Base-by-base conservation (phyloP, 2,113 vertebrate species). In the Alexandromys fortis region DNA sequence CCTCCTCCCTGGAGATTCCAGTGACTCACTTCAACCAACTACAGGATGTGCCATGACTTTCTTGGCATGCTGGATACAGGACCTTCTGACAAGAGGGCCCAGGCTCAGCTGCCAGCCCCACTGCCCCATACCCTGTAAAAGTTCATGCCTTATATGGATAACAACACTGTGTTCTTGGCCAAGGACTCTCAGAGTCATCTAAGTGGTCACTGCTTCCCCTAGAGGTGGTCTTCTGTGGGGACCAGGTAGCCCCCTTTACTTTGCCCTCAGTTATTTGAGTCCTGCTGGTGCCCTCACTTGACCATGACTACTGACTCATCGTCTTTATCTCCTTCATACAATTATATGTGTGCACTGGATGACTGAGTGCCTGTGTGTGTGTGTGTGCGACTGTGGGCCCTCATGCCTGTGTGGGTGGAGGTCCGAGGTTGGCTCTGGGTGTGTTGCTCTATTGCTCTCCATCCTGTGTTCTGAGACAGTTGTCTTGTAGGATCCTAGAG, bases 401-500 rank as follows among this genome's bases (percentile, higher is more conserved):
- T 13, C 55, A 42, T 16, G 7, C 24, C 13, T 67, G 28, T 67
- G 42, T 86, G 7, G 7, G 2, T 13, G 19, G 4, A 45, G 63
- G 17, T 67, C 28, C 0, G 0, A 30, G 16, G 63, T 21, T 67
- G 38, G 12, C 19, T 21, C 42, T 33, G 63, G 5, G 42, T 42
- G 3, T 58, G 79, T 61, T 61, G 22, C 22, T 61, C 52, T 58
- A 3, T 58, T 42, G 3, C n/a, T 30, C 16, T 61, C 58, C 35
- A 83, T 63, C 58, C 3, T 63, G n/a, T 26, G n/a, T 83, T 42
- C 17, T 3, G 24, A 83, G n/a, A 63, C 1, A 42, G 3, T 4
- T 63, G 1, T 30, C 8, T 83, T 3, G 0, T 63, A 81, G 1
- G 5, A n/a, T 82, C 0, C 4, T 8, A 38, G 12, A 63, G 1